These are phyloP conservation scores for Amphiprion ocellaris DNA, from an alignment of 2,113 vertebrate species.

Conservation along the genomic window DNA sequence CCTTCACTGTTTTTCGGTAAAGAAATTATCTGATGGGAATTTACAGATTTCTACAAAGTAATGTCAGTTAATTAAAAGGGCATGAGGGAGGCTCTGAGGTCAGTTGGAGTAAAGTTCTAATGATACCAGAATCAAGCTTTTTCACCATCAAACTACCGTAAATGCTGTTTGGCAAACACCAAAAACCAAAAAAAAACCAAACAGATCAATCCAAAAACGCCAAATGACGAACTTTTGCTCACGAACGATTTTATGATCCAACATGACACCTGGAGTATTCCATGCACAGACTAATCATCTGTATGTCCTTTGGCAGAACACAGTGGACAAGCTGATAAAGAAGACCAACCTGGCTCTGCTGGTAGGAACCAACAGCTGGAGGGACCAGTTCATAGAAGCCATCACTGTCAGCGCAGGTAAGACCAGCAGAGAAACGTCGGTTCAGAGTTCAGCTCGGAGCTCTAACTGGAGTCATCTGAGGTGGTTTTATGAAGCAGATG, in stretches of 20 bases:
- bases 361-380: constrained; percentile 99
- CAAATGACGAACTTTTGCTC: neutral
- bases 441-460: neutral
- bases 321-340: constrained; percentile 99
- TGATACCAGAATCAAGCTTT: too few species aligned
- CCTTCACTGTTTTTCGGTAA: too few species aligned
- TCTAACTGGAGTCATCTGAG: neutral
- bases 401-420: constrained; percentile 99
- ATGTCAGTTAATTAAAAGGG: too few species aligned
- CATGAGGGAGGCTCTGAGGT: too few species aligned
- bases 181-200: too few species aligned
- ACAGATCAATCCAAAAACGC: neutral
- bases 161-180: too few species aligned
- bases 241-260: neutral
- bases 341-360: constrained; percentile 98
- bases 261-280: neutral
- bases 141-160: too few species aligned
- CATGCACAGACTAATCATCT: neutral
- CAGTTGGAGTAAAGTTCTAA: too few species aligned
- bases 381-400: constrained; percentile 99
- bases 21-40: too few species aligned
- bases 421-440: constrained; percentile 40
- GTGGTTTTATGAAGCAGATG: constrained; percentile 7
- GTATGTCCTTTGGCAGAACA: constrained; percentile 87
- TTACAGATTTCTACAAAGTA: too few species aligned